Evolutionary conservation across 1,140 invertebrate genomes (phyloP).

Genomic region (Heliconius hermathena): DNA sequence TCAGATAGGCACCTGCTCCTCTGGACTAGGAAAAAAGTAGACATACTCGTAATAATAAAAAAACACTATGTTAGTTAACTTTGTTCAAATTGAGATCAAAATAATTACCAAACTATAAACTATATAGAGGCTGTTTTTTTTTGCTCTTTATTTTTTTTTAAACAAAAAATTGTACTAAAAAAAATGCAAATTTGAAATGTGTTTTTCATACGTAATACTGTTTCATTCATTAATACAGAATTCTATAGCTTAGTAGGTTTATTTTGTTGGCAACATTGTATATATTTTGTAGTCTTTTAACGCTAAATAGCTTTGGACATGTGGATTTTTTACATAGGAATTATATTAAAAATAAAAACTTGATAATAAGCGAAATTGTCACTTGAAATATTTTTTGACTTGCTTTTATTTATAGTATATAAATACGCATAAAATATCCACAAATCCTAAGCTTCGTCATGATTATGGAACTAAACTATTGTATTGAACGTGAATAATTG

Average conservation of each 20-base stretch:
- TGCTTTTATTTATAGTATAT: too few relatives aligned
- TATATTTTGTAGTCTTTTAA: slow-evolving; percentile 9
- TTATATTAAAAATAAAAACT: not conserved
- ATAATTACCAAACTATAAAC: slow-evolving; percentile 33
- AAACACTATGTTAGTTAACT: slow-evolving; percentile 50
- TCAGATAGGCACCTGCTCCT: slow-evolving; percentile 14
- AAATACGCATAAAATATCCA: not conserved
- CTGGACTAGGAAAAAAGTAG: slow-evolving; percentile 9
- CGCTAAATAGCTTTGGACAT: not conserved
- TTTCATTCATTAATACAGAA: slow-evolving; percentile 10
- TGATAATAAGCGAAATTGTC: not conserved
- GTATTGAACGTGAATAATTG: not conserved
- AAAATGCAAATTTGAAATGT: slow-evolving; percentile 43
- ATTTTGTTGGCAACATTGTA: slow-evolving; percentile 28
- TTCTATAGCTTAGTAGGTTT: slow-evolving; percentile 20
- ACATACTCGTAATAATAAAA: slow-evolving; percentile 22
- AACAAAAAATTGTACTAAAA: slow-evolving; percentile 35
- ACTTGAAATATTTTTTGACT: too few relatives aligned
- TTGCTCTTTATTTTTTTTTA: not conserved
- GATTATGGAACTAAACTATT: not conserved
- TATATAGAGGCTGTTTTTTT: slow-evolving; percentile 1
- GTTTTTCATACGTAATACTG: slow-evolving; percentile 35
- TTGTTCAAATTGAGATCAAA: slow-evolving; percentile 51
- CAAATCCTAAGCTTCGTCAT: not conserved
- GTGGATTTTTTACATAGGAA: not conserved